Evolutionary conservation across 1,140 invertebrate genomes (phyloP).

Genomic region (Phenacoccus solenopsis): DNA sequence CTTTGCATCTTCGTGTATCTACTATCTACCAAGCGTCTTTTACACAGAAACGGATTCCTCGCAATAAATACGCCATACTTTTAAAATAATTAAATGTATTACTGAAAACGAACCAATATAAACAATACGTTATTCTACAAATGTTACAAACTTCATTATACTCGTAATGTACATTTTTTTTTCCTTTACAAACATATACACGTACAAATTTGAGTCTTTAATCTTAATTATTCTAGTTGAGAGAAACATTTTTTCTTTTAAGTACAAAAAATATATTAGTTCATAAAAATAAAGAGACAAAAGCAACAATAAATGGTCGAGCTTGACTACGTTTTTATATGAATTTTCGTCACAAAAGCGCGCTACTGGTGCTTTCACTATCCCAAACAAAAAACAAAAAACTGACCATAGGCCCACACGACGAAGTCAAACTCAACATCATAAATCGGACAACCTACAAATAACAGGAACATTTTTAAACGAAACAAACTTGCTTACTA

Average conservation of each 20-base stretch:
- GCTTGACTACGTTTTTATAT: neutral
- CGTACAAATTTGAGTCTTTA: neutral
- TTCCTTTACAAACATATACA: slow-evolving; percentile 11
- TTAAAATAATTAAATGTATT: slow-evolving; percentile 14
- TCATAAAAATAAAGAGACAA: neutral
- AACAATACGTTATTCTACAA: slow-evolving; percentile 8
- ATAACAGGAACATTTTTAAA: slow-evolving; percentile 15
- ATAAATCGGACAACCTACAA: slow-evolving; percentile 5
- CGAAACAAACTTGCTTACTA: neutral
- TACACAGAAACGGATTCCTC: too few species aligned
- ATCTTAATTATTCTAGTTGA: neutral
- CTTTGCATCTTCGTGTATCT: too few species aligned
- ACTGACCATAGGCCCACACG: neutral
- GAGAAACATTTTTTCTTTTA: slow-evolving; percentile 2
- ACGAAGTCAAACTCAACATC: neutral
- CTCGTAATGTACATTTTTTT: slow-evolving; percentile 10
- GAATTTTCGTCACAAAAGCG: too few species aligned
- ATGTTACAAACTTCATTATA: slow-evolving; percentile 14
- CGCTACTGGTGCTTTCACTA: too few species aligned
- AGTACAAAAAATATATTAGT: neutral
- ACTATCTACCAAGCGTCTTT: too few species aligned
- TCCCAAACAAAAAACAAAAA: too few species aligned
- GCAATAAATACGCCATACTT: neutral
- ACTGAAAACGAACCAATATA: slow-evolving; percentile 9
- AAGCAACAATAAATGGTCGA: neutral